phyloP scores from a whole-genome alignment of 2,113 vertebrate species.

The Plestiodon gilberti region DNA sequence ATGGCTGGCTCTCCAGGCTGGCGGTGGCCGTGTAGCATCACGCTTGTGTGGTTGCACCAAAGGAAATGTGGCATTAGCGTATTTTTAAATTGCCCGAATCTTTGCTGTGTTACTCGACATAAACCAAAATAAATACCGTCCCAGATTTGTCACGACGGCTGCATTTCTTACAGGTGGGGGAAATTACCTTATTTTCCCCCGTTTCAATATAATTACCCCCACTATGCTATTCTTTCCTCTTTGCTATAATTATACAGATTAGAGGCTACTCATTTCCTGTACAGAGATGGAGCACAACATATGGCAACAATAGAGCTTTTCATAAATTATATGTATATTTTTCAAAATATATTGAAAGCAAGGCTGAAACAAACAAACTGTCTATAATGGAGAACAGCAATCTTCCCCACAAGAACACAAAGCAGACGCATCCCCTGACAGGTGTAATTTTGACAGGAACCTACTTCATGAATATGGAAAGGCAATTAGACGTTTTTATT shows the following conservation, averaged over 20 bases:
- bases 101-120: neutral
- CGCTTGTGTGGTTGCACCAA: neutral
- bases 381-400: conserved; percentile 36
- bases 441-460: neutral
- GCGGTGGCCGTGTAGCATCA: neutral
- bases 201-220: conserved; percentile 16
- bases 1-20: neutral
- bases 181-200: neutral
- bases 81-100: neutral
- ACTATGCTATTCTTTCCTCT: conserved; percentile 1
- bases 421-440: neutral
- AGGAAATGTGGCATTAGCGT: neutral
- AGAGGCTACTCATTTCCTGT: conserved; percentile 32
- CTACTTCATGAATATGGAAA: neutral
- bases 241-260: conserved; percentile 42
- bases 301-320: conserved; percentile 20
- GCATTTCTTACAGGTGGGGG: neutral
- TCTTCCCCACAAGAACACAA: conserved; percentile 42
- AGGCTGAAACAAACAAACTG: neutral
- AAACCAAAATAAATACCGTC: neutral
- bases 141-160: rapidly evolving
- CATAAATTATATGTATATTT: conserved; percentile 29
- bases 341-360: neutral
- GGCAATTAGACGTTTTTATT: conserved; percentile 22
- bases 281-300: conserved; percentile 10